Percentiles rank a stretch among this genome's conserved stretches.
phyloP scores from a whole-genome alignment of 2,888 invertebrate genomes.

The Drosophila subsilvestris region DNA sequence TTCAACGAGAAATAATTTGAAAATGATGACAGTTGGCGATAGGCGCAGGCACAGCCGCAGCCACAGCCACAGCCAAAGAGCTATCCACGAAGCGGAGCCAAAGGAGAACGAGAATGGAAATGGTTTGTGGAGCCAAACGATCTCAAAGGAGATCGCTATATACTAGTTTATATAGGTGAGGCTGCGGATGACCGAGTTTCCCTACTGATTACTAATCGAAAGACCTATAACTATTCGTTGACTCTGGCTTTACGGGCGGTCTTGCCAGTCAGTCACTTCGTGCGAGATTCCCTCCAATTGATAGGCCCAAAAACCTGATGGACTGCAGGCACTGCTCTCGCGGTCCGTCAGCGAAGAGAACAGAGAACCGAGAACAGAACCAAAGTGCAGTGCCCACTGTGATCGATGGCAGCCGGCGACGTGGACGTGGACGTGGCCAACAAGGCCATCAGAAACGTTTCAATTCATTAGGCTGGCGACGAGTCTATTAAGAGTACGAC shows the following conservation, averaged over 20 bases:
- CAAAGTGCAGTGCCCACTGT: constrained; percentile 17
- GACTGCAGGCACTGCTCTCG: neutral
- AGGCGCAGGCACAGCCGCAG: constrained; percentile 59
- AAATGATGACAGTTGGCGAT: constrained; percentile 85
- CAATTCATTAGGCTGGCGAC: constrained; percentile 79
- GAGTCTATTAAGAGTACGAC: constrained; percentile 66
- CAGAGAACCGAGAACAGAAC: neutral
- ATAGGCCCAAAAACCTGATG: constrained; percentile 28
- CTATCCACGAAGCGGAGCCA: constrained; percentile 24
- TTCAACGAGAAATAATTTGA: constrained; percentile 85
- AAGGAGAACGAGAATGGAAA: constrained; percentile 10
- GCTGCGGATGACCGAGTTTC: constrained; percentile 49
- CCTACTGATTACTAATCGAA: constrained; percentile 45
- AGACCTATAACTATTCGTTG: constrained; percentile 36
- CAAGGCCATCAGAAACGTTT: constrained; percentile 68
- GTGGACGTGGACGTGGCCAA: constrained; percentile 26
- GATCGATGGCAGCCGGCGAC: constrained; percentile 43
- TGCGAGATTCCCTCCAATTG: constrained; percentile 44
- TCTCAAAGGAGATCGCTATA: constrained; percentile 8
- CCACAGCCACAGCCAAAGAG: constrained; percentile 25
- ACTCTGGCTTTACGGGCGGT: constrained; percentile 49
- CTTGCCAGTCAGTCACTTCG: constrained; percentile 45
- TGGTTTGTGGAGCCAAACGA: constrained; percentile 19
- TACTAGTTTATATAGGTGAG: constrained; percentile 43
- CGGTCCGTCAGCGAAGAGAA: neutral